Conservation (phyloP, 2,113 vertebrate genomes). For the Dolichotis patagonum region DNA sequence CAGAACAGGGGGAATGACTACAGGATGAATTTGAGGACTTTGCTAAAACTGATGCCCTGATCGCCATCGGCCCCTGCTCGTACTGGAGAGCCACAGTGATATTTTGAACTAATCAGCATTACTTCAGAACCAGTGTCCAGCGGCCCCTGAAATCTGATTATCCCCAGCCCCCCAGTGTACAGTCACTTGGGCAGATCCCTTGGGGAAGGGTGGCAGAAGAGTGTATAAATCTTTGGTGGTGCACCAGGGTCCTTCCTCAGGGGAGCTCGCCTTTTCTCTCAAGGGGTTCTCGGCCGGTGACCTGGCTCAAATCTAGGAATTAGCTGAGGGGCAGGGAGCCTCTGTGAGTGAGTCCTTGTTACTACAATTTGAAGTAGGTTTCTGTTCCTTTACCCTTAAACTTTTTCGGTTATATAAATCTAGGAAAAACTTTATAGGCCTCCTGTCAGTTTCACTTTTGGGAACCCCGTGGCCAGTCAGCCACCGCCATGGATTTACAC, state of each 20-base stretch:
- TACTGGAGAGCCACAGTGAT: background rate
- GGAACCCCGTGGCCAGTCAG: background rate
- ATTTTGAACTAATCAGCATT: background rate
- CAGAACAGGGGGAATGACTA: background rate
- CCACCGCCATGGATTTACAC: accelerated
- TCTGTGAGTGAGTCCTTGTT: too few species aligned
- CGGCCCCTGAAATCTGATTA: background rate
- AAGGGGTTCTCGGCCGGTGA: background rate
- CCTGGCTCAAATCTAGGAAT: background rate
- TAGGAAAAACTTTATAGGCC: background rate
- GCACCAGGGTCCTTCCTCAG: background rate
- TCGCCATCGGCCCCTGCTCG: background rate
- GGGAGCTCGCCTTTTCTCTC: background rate
- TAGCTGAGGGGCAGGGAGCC: background rate
- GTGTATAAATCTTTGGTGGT: background rate
- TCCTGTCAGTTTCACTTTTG: background rate
- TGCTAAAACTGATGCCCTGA: background rate
- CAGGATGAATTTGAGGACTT: background rate
- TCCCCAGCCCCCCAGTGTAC: too few species aligned
- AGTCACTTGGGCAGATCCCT: background rate
- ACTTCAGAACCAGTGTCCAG: background rate
- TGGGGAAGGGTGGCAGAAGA: background rate
- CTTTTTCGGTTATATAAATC: background rate
- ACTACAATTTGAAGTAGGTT: background rate
- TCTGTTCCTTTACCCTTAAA: background rate